These are phyloP conservation scores for Physeter macrocephalus DNA, from an alignment of 2,113 vertebrate species.

Conservation along the genomic window DNA sequence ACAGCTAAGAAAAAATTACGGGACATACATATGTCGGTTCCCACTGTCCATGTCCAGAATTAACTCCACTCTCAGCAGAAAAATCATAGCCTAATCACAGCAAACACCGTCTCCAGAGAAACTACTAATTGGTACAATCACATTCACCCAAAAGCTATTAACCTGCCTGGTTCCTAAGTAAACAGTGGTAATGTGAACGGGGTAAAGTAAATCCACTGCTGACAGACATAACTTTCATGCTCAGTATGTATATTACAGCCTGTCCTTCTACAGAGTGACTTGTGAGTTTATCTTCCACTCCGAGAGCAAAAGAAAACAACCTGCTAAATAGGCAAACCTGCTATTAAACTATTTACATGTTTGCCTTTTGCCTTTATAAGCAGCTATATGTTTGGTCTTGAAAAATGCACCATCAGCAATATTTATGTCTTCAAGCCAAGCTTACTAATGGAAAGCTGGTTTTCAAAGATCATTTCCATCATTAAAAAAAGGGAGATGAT, in stretches of 20 bases:
- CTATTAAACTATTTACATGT: background rate
- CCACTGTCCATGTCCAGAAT: background rate
- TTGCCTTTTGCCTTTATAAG: constrained; percentile 10
- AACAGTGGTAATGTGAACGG: background rate
- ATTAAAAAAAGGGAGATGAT: background rate
- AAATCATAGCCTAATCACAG: background rate
- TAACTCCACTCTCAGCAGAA: constrained; percentile 36
- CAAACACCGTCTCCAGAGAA: constrained; percentile 16
- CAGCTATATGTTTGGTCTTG: background rate
- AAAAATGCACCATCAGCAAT: background rate
- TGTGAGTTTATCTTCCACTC: background rate
- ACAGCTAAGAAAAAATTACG: background rate
- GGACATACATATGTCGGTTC: background rate
- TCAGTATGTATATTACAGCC: background rate
- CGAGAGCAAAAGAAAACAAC: fast-evolving
- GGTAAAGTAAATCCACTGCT: background rate
- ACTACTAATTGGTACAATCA: constrained; percentile 41
- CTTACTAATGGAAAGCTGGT: background rate
- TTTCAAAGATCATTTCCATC: background rate
- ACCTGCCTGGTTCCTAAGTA: constrained; percentile 7
- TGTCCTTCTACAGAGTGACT: background rate
- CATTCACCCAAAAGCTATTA: constrained; percentile 15
- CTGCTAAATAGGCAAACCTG: background rate
- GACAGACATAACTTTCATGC: background rate
- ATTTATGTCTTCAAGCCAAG: background rate